Conservation (phyloP, 2,797 vertebrate genomes). For the Bovichtus variegatus region DNA sequence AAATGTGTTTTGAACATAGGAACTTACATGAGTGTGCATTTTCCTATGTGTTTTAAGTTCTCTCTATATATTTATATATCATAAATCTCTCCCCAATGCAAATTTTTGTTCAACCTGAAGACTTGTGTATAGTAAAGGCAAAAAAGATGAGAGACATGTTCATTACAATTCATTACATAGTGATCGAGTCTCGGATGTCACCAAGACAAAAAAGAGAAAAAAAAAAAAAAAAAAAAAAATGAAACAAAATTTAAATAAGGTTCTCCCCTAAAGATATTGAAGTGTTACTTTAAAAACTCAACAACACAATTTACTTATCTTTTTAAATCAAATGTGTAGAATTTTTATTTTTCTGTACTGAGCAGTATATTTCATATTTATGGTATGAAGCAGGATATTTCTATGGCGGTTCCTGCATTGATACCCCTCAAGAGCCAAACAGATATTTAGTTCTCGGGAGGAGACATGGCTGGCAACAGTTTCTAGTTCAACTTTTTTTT, state of each 20-base stretch:
- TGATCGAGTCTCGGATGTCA: conserved; percentile 92
- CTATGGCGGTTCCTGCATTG: conserved; percentile 94
- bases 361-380: conserved; percentile 88
- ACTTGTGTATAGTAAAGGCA: conserved; percentile 95
- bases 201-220: conserved; percentile 90
- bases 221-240: conserved; percentile 64
- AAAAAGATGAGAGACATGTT: conserved; percentile 90
- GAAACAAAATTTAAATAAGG: conserved; percentile 90
- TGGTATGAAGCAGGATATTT: conserved; percentile 89
- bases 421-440: conserved; percentile 86
- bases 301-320: conserved; percentile 87
- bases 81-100: conserved; percentile 97
- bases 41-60: conserved; percentile 98
- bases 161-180: conserved; percentile 84
- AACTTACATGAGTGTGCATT: conserved; percentile 98
- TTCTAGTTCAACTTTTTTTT: conserved; percentile 65
- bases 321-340: conserved; percentile 86
- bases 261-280: conserved; percentile 92
- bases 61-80: conserved; percentile 87
- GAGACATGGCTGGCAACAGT: conserved; percentile 90
- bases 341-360: conserved; percentile 87
- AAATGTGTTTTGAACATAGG: conserved; percentile 98
- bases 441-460: conserved; percentile 86
- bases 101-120: conserved; percentile 95
- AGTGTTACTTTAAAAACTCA: conserved; percentile 84